Percentiles rank a stretch among this genome's conserved stretches.
phyloP scores from a whole-genome alignment of 2,888 invertebrate genomes.

The Tetranychus truncatus region DNA sequence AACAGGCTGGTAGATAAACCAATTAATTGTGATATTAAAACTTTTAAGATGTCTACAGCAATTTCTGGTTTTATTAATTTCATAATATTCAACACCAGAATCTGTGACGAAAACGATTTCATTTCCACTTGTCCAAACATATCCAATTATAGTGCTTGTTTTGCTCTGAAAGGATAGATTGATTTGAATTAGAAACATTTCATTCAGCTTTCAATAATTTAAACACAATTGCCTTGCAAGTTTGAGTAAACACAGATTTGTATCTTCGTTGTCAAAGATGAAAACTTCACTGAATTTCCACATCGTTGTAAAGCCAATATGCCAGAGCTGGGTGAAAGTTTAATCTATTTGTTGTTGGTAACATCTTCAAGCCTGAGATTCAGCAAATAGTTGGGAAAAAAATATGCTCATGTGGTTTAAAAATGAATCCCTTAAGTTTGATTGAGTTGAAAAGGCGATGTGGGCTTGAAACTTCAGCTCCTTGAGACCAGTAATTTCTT shows the following conservation, averaged over 20 bases:
- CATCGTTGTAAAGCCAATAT: conserved; percentile 73
- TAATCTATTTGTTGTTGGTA: conserved; percentile 71
- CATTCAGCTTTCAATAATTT: too few species aligned
- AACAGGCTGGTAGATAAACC: conserved; percentile 40
- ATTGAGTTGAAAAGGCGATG: too few species aligned
- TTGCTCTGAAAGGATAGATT: conserved; percentile 42
- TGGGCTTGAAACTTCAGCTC: too few species aligned
- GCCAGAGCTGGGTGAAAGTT: conserved; percentile 75
- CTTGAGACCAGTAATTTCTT: too few species aligned
- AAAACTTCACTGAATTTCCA: conserved; percentile 73
- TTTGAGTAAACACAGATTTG: too few species aligned
- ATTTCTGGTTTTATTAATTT: conserved; percentile 43
- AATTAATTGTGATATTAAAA: conserved; percentile 47
- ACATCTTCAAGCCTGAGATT: conserved; percentile 52
- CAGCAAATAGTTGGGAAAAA: too few species aligned
- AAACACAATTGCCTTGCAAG: too few species aligned
- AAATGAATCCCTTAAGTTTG: conserved; percentile 19
- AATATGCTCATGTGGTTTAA: too few species aligned
- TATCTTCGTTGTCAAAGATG: conserved; percentile 43
- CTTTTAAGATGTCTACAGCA: conserved; percentile 41
- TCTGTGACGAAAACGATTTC: conserved; percentile 80
- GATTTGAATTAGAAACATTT: too few species aligned
- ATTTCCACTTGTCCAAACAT: conserved; percentile 70
- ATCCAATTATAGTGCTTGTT: conserved; percentile 69
- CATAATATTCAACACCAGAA: conserved; percentile 70